Evolutionary conservation across 2,113 vertebrate species (phyloP), one percentile per base, ranked within the genome.

Genomic region (Cephalopterus ornatus): DNA sequence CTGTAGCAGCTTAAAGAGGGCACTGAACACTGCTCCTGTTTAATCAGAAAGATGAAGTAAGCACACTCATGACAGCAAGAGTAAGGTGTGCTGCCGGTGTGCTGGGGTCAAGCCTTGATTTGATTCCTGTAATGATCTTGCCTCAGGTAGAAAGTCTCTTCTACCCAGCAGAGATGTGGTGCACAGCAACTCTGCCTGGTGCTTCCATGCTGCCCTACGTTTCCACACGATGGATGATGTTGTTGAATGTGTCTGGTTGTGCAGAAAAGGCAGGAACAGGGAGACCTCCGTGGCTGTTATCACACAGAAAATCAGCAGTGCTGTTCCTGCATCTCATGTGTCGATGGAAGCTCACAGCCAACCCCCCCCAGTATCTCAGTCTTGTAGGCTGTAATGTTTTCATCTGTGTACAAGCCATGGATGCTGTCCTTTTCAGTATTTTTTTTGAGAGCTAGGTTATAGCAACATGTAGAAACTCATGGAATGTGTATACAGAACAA

Each of bases 281-380:
- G 12, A 72, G 10, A 37, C 14, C 9, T 26, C 27, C 0, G 0
- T 53, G 44, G n/a, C 32, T 0, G 1, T 44, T 74, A 33, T 12
- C 11, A 16, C 27, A 14, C 16, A 26, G 15, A 3, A 37, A 80
- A 75, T 32, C 49, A 65, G 33, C 32, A 66, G 28, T 15, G n/a
- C 35, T 50, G 18, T 14, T 70, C 30, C 82, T 63, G n/a, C 26
- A 50, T 14, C 39, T 74, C 7, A 10, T 20, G 22, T 33, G 18
- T 67, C 0, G 3, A 4, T 52, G 37, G 47, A 63, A 63, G 24
- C 11, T 33, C 9, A 4, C 15, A 27, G 33, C 14, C 18, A 32
- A 22, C 3, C 18, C 2, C 6, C 27, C 5, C 5, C 37, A 56
- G n/a, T 39, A 61, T 20, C 35, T 22, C 8, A 39, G 26, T 27